Evolutionary conservation across 2,797 vertebrate species (phyloP).

Genomic region (Harpagifer antarcticus): DNA sequence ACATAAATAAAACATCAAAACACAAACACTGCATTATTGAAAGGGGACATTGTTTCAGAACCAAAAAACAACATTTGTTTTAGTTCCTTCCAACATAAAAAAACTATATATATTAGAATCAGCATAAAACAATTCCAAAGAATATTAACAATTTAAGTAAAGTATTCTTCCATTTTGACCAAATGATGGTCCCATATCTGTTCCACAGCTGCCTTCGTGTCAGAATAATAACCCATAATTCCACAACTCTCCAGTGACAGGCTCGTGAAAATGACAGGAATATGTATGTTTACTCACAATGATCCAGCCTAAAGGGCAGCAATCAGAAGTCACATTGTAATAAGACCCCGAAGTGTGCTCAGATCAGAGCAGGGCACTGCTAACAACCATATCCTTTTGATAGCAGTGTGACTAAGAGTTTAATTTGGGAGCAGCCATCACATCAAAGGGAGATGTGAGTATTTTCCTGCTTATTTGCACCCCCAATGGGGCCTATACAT

Average conservation of each 20-base stretch:
- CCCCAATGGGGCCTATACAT: constrained; percentile 80
- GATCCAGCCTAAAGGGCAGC: constrained; percentile 72
- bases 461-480: constrained; percentile 81
- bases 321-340: constrained; percentile 77
- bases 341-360: constrained; percentile 74
- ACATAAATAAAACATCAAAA: background rate
- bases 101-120: background rate
- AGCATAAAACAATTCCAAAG: background rate
- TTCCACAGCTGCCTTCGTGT: background rate
- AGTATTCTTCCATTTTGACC: background rate
- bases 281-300: constrained; percentile 65
- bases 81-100: background rate
- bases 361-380: constrained; percentile 75
- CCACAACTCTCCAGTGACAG: constrained; percentile 37
- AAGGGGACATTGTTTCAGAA: background rate
- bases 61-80: background rate
- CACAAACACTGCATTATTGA: background rate
- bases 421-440: constrained; percentile 82
- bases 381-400: constrained; percentile 81
- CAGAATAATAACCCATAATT: constrained; percentile 40
- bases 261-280: constrained; percentile 47
- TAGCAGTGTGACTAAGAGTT: constrained; percentile 84
- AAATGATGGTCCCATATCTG: constrained; percentile 10
- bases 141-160: background rate
- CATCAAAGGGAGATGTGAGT: constrained; percentile 81